A percentile compares a stretch with the other conserved stretches of the same genome.
Conservation (phyloP, 2,113 vertebrate species). For the Hemiscyllium ocellatum region DNA sequence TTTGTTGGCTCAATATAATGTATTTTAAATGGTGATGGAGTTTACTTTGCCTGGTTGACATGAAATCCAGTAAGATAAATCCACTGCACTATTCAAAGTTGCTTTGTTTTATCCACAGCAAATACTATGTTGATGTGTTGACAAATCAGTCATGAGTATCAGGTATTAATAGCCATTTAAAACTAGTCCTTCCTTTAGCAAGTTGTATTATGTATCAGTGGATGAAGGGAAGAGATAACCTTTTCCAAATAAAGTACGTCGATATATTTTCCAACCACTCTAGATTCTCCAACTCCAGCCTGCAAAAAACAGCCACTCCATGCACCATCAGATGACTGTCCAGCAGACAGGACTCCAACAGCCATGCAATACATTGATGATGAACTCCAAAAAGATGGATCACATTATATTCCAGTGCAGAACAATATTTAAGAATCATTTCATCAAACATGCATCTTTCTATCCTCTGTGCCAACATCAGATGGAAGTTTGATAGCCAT, state of each 20-base stretch:
- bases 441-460: background rate
- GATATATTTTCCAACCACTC: background rate
- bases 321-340: background rate
- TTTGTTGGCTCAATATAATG: background rate
- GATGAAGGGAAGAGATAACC: background rate
- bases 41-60: background rate
- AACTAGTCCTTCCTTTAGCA: background rate
- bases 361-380: background rate
- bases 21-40: background rate
- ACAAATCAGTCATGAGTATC: no score
- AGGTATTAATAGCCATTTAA: background rate
- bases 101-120: background rate
- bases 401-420: background rate
- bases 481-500: background rate
- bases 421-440: background rate
- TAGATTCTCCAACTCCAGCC: constrained; percentile 21
- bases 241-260: background rate
- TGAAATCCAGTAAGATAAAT: background rate
- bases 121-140: background rate
- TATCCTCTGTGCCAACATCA: background rate
- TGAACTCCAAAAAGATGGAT: background rate
- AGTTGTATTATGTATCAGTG: background rate
- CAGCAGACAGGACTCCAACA: background rate
- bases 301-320: background rate
- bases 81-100: background rate